These are phyloP conservation scores for Taenaris catops DNA, from an alignment of 2,888 invertebrate genomes.

Conservation along the genomic window DNA sequence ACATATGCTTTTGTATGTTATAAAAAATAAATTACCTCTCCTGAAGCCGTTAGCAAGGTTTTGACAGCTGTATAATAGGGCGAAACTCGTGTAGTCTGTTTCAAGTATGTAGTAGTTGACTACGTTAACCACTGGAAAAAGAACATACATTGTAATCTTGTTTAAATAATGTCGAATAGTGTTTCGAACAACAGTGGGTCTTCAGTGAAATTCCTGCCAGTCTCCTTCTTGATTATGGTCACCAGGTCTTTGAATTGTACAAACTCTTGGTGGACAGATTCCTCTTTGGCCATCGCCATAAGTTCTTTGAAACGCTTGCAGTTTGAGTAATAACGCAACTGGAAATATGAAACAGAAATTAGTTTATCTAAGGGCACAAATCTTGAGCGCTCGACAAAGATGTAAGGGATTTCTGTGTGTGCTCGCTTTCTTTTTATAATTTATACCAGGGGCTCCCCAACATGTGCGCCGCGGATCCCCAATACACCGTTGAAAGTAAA, in stretches of 20 bases:
- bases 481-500: too few relatives aligned
- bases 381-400: too few relatives aligned
- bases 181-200: conserved; percentile 52
- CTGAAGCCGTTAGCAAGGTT: conserved; percentile 37
- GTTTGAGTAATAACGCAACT: conserved; percentile 69
- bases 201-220: conserved; percentile 57
- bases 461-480: too few relatives aligned
- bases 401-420: too few relatives aligned
- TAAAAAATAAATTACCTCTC: conserved; percentile 39
- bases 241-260: conserved; percentile 46
- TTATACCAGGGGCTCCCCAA: too few relatives aligned
- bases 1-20: too few relatives aligned
- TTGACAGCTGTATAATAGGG: conserved; percentile 54
- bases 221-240: conserved; percentile 40
- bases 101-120: conserved; percentile 45
- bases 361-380: too few relatives aligned
- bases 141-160: too few relatives aligned
- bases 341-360: conserved; percentile 31
- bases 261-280: conserved; percentile 47
- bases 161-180: conserved; percentile 53
- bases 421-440: too few relatives aligned
- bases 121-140: conserved; percentile 30
- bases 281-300: conserved; percentile 45
- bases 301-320: conserved; percentile 46
- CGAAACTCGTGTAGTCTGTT: conserved; percentile 53